Evolutionary conservation across 2,797 vertebrate species (phyloP), one percentile per base, ranked within the genome.

Genomic region (Brachyrhaphis roseni): DNA sequence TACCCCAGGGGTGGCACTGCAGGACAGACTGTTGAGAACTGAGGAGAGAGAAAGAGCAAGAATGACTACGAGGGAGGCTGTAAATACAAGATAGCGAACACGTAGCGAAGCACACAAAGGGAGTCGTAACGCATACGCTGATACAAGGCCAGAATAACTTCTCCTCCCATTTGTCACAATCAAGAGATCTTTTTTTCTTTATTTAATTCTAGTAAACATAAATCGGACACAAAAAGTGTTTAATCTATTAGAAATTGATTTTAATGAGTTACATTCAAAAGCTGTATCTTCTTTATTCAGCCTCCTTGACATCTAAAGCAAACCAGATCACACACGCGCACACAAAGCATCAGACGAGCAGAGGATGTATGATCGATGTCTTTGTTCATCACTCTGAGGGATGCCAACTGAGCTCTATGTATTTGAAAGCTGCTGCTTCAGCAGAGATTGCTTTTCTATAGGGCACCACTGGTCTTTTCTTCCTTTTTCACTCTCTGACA

Each of bases 1-100:
- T 91, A 90, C 88, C 91, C 90, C 90, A 82, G 82, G 92, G 92
- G 92, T 92, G 91, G 92, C 89, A 90, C 90, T 88, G 89, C 82
- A 82, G 84, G 90, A 92, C 87, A 86, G 87, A 84, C 86, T 86
- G 91, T 85, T 89, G 91, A 89, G 90, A 79, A 88, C 64, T 46
- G 79, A 82, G 80, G 66, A 47, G 82, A 79, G 80, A 78, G 74
- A 64, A 83, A 31, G 64, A 74, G 78, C 26, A 36, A 83, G 77
- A 81, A 70, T 77, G 86, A 90, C 79, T 85, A 73, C 34, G 75
- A 78, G 82, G 79, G 73, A 59, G 85, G 87, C 86, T 89, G 91
- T 86, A 85, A 92, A 93, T 89, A 88, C 83, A 83, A 90, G 82
- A 89, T 82, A 86, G 84, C 26, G 16, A 64, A 82, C 71, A 83